Evolutionary conservation across 2,888 invertebrate genomes (phyloP), one percentile per base, ranked within the genome.

Genomic region (Rhabditophanes sp.): DNA sequence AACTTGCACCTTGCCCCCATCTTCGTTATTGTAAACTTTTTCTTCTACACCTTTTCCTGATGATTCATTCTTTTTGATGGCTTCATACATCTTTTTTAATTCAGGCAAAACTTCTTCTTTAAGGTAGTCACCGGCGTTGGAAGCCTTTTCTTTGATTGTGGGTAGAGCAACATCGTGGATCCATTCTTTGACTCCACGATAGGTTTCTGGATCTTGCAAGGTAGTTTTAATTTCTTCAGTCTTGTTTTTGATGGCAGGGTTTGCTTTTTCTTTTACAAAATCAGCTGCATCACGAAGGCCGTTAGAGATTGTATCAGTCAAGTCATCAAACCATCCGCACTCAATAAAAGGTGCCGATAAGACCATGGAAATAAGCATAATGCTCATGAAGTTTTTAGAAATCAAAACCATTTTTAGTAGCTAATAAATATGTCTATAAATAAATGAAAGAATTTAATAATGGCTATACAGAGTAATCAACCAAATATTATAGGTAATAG

Each of bases 21-120:
- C n/a, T n/a, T n/a, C n/a, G n/a, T n/a, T n/a, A n/a, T n/a, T n/a
- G n/a, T n/a, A n/a, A n/a, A n/a, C n/a, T n/a, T n/a, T n/a, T n/a
- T n/a, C n/a, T n/a, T n/a, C n/a, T n/a, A n/a, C n/a, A n/a, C n/a
- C n/a, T n/a, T n/a, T n/a, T n/a, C n/a, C n/a, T n/a, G n/a, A n/a
- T n/a, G n/a, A n/a, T n/a, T n/a, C n/a, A n/a, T n/a, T n/a, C n/a
- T n/a, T n/a, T n/a, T n/a, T n/a, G n/a, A n/a, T n/a, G n/a, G 57
- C 57, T 17, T 52, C 48, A 31, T 53, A 52, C 27, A 57, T 50
- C 35, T 56, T 56, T 45, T 56, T 53, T 43, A 56, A 37, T 33
- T 57, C 54, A 21, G 57, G 57, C n/a, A 54, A 32, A 15, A 57
- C 48, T 33, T 57, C 57, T 7, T 50, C 46, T 28, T 56, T 46